These are phyloP conservation scores for Pomatostomus ruficeps DNA, from an alignment of 2,113 vertebrate species.

Conservation along the genomic window DNA sequence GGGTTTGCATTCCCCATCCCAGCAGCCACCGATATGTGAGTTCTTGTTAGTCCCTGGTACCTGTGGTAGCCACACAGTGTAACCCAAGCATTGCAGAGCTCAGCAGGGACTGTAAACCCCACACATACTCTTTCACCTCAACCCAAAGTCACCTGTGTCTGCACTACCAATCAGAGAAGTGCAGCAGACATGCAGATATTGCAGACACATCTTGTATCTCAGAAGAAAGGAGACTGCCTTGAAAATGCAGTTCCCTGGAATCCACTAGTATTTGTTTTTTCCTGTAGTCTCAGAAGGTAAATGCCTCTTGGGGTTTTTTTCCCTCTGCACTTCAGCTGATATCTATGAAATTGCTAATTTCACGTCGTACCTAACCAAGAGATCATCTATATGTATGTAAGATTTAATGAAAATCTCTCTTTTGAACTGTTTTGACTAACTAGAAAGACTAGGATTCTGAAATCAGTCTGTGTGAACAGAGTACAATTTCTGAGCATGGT, in stretches of 20 bases:
- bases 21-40: accelerated
- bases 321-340: neutral
- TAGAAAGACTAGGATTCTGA: neutral
- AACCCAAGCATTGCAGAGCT: neutral
- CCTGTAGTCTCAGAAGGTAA: neutral
- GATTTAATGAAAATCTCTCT: neutral
- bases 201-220: neutral
- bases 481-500: neutral
- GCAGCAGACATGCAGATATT: accelerated
- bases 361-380: neutral
- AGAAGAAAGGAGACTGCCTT: neutral
- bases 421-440: neutral
- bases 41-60: too few species aligned
- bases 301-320: neutral
- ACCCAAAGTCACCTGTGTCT: neutral
- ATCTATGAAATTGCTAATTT: neutral
- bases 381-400: accelerated
- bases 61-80: neutral
- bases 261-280: neutral
- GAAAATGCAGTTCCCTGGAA: neutral
- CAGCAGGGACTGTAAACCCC: neutral
- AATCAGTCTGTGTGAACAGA: neutral
- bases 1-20: neutral
- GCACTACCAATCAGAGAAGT: neutral
- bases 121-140: neutral